Conservation (phyloP, 1,140 invertebrate species). For the Stegodyphus dumicola region DNA sequence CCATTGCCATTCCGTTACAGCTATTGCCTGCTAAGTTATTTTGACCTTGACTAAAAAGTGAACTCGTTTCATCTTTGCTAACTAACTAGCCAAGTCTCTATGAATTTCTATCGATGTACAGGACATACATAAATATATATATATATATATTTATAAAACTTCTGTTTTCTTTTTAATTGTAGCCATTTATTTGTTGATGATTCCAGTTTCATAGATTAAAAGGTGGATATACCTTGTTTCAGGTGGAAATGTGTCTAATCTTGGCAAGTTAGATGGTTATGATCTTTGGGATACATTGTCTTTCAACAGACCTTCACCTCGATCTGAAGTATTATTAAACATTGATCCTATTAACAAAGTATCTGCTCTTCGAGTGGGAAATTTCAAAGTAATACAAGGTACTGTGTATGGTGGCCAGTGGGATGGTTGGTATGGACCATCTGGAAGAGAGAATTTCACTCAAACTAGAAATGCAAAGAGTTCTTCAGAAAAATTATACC, state of each 20-base stretch:
- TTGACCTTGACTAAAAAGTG: no score
- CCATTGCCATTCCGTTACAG: no score
- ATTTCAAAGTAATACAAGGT: conserved; percentile 88
- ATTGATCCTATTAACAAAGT: conserved; percentile 84
- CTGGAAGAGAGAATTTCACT: conserved; percentile 14
- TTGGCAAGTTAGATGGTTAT: conserved; percentile 78
- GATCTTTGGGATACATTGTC: conserved; percentile 80
- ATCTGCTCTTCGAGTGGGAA: conserved; percentile 77
- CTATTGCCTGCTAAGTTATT: no score
- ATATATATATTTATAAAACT: not conserved
- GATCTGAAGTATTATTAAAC: conserved; percentile 83
- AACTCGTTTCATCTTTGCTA: no score
- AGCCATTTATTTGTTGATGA: not conserved
- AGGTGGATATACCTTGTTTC: not conserved
- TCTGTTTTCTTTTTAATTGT: not conserved
- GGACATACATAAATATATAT: not conserved
- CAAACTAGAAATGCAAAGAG: not conserved
- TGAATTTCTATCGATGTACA: no score
- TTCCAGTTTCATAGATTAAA: not conserved
- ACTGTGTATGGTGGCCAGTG: conserved; percentile 47
- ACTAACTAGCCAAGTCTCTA: no score
- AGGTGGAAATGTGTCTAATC: conserved; percentile 68
- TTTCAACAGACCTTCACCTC: conserved; percentile 71
- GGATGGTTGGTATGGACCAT: conserved; percentile 62
- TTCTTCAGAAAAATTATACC: conserved; percentile 62